Conservation (phyloP, 2,888 invertebrate species). For the Conus canariensis region DNA sequence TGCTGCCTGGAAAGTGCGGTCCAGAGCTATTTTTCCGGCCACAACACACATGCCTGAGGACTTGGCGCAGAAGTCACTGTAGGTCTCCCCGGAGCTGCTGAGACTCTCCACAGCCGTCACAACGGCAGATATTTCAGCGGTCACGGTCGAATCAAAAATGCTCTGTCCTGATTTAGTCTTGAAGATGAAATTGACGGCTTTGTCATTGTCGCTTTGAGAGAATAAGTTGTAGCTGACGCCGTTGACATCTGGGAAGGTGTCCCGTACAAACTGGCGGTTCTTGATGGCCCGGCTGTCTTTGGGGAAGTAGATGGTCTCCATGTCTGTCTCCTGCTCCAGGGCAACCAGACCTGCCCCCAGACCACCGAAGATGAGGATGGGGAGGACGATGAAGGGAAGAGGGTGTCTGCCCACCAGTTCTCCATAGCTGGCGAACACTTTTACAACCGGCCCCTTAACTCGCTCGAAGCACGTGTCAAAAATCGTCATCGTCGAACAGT, state of each 20-base stretch:
- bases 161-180: slow-evolving; percentile 7
- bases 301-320: slow-evolving; percentile 52
- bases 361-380: slow-evolving; percentile 30
- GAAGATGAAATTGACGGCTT: slow-evolving; percentile 27
- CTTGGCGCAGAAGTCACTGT: slow-evolving; percentile 21
- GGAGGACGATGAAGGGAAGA: slow-evolving; percentile 34
- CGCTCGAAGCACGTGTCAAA: too few species aligned
- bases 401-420: slow-evolving; percentile 33
- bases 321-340: slow-evolving; percentile 26
- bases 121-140: background rate
- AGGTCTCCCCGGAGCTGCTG: background rate
- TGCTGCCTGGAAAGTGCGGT: background rate
- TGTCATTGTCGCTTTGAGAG: slow-evolving; percentile 36
- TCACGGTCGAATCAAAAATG: background rate
- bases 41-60: background rate
- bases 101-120: slow-evolving; percentile 11
- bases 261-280: slow-evolving; percentile 47
- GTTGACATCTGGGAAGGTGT: slow-evolving; percentile 48
- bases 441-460: too few species aligned
- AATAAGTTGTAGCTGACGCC: slow-evolving; percentile 43
- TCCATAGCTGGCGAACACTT: background rate
- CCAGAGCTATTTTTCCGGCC: slow-evolving; percentile 15
- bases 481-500: too few species aligned
- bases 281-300: slow-evolving; percentile 53
- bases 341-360: slow-evolving; percentile 23